Evolutionary conservation across 2,797 vertebrate genomes (phyloP).

Genomic region (Hydrocynus forskahlii): DNA sequence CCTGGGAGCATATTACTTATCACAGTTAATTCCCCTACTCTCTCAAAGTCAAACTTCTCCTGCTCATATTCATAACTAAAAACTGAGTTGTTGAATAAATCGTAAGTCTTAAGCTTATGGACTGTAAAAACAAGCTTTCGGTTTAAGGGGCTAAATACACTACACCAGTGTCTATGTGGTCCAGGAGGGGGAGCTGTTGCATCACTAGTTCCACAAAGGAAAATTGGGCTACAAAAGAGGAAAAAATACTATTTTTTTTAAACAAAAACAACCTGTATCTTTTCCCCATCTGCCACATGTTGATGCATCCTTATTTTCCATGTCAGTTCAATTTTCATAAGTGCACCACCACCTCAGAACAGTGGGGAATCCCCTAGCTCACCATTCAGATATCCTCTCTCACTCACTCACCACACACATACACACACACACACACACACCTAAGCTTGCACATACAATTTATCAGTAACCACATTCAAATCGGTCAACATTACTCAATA

Average conservation of each 20-base stretch:
- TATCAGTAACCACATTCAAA: not conserved
- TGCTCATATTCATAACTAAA: no score
- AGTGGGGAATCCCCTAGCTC: constrained; percentile 25
- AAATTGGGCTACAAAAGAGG: not conserved
- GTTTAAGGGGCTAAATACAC: not conserved
- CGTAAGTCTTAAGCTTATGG: no score
- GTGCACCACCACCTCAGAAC: not conserved
- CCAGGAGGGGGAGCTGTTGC: constrained; percentile 46
- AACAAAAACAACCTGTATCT: constrained; percentile 37
- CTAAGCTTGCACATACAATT: no score
- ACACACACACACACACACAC: not conserved
- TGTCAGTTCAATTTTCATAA: constrained; percentile 32
- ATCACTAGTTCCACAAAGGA: constrained; percentile 1
- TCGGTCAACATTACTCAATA: not conserved
- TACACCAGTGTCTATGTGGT: not conserved
- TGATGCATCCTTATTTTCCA: constrained; percentile 36
- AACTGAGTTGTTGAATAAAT: not conserved
- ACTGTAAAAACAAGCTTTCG: not conserved
- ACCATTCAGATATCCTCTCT: constrained; percentile 30
- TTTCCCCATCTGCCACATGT: constrained; percentile 2
- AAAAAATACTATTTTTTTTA: constrained; percentile 32
- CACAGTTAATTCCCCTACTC: no score
- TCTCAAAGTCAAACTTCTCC: no score
- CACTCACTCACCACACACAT: not conserved
- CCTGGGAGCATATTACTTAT: no score